Evolutionary conservation across 2,888 invertebrate genomes (phyloP).

Genomic region (Gastrophysa polygoni): DNA sequence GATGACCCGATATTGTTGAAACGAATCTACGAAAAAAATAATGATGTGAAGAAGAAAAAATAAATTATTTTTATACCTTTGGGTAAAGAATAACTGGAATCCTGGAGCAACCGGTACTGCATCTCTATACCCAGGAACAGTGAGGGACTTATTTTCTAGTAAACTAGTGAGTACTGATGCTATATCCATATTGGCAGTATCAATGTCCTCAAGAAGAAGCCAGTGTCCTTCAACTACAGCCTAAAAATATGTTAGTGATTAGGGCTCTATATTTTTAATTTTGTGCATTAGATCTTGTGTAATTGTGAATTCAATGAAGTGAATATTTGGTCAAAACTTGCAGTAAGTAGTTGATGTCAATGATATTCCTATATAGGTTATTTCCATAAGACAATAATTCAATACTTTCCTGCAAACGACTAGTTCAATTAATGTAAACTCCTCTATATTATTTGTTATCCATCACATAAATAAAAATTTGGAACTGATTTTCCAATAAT

Average conservation of each 20-base stretch:
- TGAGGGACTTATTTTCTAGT: slow-evolving; percentile 79
- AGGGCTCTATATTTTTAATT: too few species aligned
- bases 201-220: slow-evolving; percentile 95
- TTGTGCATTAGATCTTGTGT: too few species aligned
- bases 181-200: slow-evolving; percentile 92
- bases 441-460: too few species aligned
- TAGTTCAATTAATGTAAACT: too few species aligned
- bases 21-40: slow-evolving; percentile 61
- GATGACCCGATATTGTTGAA: slow-evolving; percentile 66
- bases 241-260: slow-evolving; percentile 57
- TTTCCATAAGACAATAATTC: too few species aligned
- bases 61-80: slow-evolving; percentile 62
- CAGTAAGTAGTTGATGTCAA: too few species aligned
- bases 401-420: too few species aligned
- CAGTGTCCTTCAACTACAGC: slow-evolving; percentile 87
- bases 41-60: neutral
- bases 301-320: too few species aligned
- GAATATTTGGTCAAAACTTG: too few species aligned
- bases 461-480: too few species aligned
- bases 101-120: slow-evolving; percentile 79
- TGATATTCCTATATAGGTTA: too few species aligned
- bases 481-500: too few species aligned
- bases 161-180: slow-evolving; percentile 85
- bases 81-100: slow-evolving; percentile 93
- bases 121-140: slow-evolving; percentile 89